A percentile compares a stretch with the other conserved stretches of the same genome.
Conservation (phyloP, 1,140 invertebrate genomes). For the Paraescarpia echinospica region DNA sequence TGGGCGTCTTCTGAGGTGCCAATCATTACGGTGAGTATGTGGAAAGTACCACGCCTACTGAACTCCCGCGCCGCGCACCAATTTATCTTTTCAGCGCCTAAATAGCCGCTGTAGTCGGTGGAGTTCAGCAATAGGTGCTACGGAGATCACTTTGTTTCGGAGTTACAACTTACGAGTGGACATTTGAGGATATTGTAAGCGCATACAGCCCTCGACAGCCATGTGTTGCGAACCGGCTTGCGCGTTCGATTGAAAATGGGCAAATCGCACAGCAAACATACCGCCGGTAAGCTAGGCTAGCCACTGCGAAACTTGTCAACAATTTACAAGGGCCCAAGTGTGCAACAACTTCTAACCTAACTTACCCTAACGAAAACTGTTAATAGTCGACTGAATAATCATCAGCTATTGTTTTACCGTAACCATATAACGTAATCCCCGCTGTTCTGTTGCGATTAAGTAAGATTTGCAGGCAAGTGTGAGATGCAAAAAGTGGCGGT, state of each 20-base stretch:
- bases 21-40: background rate
- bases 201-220: background rate
- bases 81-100: constrained; percentile 5
- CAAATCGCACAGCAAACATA: background rate
- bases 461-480: background rate
- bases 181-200: background rate
- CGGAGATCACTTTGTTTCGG: background rate
- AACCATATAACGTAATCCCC: background rate
- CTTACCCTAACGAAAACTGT: background rate
- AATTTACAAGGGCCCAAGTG: background rate
- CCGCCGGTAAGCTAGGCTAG: background rate
- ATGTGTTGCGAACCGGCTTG: background rate
- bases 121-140: background rate
- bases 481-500: background rate
- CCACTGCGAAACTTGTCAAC: background rate
- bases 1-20: background rate
- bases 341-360: background rate
- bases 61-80: background rate
- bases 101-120: background rate
- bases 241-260: background rate
- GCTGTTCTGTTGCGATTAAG: background rate
- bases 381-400: background rate
- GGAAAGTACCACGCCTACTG: background rate
- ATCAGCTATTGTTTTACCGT: background rate
- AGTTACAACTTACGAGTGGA: background rate